A percentile compares a stretch with the other conserved stretches of the same genome.
phyloP scores from a whole-genome alignment of 2,888 invertebrate genomes.

The Scaptomyza cyrtandrae region DNA sequence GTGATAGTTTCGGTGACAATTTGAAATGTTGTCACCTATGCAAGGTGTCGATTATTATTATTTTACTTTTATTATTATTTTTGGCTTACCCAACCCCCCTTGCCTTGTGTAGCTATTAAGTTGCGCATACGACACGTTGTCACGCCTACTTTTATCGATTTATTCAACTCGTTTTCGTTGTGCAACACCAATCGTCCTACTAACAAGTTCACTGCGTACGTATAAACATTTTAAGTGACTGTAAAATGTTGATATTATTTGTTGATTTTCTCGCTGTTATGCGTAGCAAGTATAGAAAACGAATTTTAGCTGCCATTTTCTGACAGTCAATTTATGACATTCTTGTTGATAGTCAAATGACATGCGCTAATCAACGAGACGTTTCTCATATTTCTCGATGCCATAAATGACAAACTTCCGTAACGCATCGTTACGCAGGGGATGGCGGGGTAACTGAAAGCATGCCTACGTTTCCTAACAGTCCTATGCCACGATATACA shows the following conservation, averaged over 20 bases:
- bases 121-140: constrained; percentile 61
- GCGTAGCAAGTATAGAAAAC: constrained; percentile 39
- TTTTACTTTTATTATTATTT: constrained; percentile 35
- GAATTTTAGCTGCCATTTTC: constrained; percentile 40
- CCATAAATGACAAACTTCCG: constrained; percentile 60
- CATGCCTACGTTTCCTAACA: constrained; percentile 73
- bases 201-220: constrained; percentile 7
- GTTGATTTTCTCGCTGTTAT: constrained; percentile 14
- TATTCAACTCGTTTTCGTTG: constrained; percentile 39
- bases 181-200: background rate
- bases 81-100: background rate
- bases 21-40: constrained; percentile 69
- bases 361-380: constrained; percentile 71
- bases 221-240: constrained; percentile 53
- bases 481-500: constrained; percentile 76
- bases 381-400: constrained; percentile 27
- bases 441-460: background rate
- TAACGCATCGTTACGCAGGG: constrained; percentile 63
- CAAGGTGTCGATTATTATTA: constrained; percentile 66
- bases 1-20: constrained; percentile 64
- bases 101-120: constrained; percentile 57
- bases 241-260: constrained; percentile 53
- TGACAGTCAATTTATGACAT: constrained; percentile 66
- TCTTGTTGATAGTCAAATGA: constrained; percentile 71
- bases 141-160: constrained; percentile 55